Evolutionary conservation across 2,888 invertebrate species (phyloP), one percentile per base, ranked within the genome.

Genomic region (Lissonota sp.): DNA sequence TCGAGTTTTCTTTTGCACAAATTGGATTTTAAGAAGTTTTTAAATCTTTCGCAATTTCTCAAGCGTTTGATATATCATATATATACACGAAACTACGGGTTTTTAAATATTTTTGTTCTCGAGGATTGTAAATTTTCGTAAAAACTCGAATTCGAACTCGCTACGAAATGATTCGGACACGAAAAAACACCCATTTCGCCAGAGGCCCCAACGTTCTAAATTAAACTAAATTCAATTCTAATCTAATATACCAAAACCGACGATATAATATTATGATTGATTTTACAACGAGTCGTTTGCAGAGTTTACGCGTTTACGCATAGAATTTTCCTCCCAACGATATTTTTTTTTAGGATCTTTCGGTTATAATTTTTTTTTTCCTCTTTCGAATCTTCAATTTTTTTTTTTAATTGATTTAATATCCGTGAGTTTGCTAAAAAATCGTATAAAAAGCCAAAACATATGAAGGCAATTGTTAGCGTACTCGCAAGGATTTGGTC

Each of bases 401-500:
- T 46, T 72, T 12, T 67, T 57, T 63, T 16, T 73, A 64, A 71
- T 49, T 62, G 55, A 74, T 66, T 79, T 62, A 49, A 58, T 75
- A 75, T 40, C 66, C 73, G 55, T 76, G 70, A 79, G 69, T 73
- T 75, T 73, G 70, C 75, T 81, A 77, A 81, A 74, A 80, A 79
- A 86, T 88, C 86, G 83, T 87, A 86, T 88, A 86, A 87, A 83
- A 90, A 91, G 91, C 91, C 91, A 91, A 92, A 91, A 92, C 92
- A 91, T 91, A 92, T 92, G 92, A 92, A 92, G 92, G 92, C 91
- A 91, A 90, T n/a, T 83, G 72, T 80, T 80, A 76, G 82, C 84
- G 74, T 63, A 74, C 67, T 79, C 72, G 72, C 67, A 57, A 66
- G 53, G 26, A 26, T 26, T 26, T 73, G 58, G 49, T 55, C 77